A percentile compares a stretch with the other conserved stretches of the same genome.
Conservation (phyloP, 2,888 invertebrate species). For the Zele albiditarsus region DNA sequence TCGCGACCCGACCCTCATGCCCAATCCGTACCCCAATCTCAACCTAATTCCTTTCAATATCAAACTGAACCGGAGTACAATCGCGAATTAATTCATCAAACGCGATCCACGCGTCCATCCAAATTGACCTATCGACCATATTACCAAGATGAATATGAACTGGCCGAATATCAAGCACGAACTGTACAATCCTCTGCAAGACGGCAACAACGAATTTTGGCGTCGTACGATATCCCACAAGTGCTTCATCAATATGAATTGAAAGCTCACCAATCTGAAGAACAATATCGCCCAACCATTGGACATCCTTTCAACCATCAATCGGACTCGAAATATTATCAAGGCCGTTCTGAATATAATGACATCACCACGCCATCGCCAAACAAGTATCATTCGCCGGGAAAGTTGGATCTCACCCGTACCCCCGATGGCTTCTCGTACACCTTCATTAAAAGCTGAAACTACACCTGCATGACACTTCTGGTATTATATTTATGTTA, state of each 20-base stretch:
- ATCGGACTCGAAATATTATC: slow-evolving; percentile 57
- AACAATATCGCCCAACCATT: slow-evolving; percentile 58
- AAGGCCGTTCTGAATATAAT: slow-evolving; percentile 74
- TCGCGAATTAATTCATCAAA: slow-evolving; percentile 51
- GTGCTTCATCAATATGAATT: slow-evolving; percentile 72
- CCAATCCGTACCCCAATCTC: slow-evolving; percentile 64
- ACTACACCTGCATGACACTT: neutral
- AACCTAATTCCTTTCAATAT: slow-evolving; percentile 51
- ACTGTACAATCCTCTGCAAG: slow-evolving; percentile 73
- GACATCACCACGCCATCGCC: slow-evolving; percentile 81
- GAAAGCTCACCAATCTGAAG: slow-evolving; percentile 47
- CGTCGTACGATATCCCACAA: slow-evolving; percentile 70
- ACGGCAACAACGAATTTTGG: slow-evolving; percentile 70
- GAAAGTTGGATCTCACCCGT: slow-evolving; percentile 88
- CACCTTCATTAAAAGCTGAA: slow-evolving; percentile 82
- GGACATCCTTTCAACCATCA: slow-evolving; percentile 63
- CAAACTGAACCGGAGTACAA: slow-evolving; percentile 48
- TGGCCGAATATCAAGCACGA: slow-evolving; percentile 73
- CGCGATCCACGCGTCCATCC: slow-evolving; percentile 50
- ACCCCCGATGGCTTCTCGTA: slow-evolving; percentile 92
- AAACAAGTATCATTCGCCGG: slow-evolving; percentile 87
- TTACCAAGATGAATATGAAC: slow-evolving; percentile 53
- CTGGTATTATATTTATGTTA: neutral
- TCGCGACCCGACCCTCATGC: slow-evolving; percentile 66
- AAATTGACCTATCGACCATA: slow-evolving; percentile 47